Evolutionary conservation across 64 coral and sea anemone genomes (phyloP).

Genomic region (Montipora foliosa): DNA sequence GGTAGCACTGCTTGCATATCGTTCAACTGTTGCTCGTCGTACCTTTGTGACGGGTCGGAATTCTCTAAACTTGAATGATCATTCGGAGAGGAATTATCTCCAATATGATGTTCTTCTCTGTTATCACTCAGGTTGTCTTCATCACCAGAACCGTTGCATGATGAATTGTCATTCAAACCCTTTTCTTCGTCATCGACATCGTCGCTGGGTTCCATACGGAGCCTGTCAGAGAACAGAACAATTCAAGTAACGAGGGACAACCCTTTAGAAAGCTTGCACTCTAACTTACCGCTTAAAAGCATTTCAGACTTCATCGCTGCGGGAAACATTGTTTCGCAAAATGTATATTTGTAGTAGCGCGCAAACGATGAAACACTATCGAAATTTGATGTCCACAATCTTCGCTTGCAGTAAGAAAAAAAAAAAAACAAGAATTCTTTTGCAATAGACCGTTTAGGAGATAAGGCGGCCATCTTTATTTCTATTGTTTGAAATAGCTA

Average conservation of each 20-base stretch:
- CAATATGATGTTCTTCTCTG: not conserved
- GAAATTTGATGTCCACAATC: too few species aligned
- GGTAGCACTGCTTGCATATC: not conserved
- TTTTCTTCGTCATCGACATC: not conserved
- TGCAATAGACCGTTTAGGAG: too few species aligned
- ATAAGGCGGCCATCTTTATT: too few species aligned
- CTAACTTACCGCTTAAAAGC: too few species aligned
- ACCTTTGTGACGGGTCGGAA: not conserved
- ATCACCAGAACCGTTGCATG: not conserved
- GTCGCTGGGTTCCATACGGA: not conserved
- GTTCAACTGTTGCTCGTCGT: not conserved
- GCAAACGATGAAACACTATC: too few species aligned
- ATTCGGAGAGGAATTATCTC: not conserved
- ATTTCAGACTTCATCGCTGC: too few species aligned
- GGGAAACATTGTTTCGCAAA: too few species aligned
- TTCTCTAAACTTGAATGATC: not conserved
- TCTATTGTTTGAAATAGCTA: too few species aligned
- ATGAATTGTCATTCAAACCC: not conserved
- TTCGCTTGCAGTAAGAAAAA: too few species aligned
- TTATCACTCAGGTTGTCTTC: conserved; percentile 7
- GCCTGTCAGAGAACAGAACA: not conserved
- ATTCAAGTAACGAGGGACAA: not conserved
- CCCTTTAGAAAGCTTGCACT: not conserved
- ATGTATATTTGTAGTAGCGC: too few species aligned
- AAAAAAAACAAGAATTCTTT: too few species aligned